phyloP scores from a whole-genome alignment of 2,113 vertebrate species.

The Andinoacara biseriatus region DNA sequence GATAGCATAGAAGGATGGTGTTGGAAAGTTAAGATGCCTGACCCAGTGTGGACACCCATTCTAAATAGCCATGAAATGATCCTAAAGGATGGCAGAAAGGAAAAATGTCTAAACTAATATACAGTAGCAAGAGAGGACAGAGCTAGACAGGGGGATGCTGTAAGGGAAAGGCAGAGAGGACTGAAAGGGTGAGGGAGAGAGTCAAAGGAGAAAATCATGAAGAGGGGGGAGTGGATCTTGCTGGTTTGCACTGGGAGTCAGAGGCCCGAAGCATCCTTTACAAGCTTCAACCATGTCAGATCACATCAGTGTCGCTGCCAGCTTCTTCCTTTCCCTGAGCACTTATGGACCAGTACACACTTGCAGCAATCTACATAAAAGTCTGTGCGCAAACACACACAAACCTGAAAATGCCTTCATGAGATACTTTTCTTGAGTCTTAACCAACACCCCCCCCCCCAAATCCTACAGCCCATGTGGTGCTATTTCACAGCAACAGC shows the following conservation, averaged over 20 bases:
- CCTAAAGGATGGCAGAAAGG: constrained; percentile 11
- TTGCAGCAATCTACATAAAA: neutral
- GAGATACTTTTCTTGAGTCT: constrained; percentile 42
- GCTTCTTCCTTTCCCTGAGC: constrained; percentile 39
- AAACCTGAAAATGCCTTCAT: constrained; percentile 35
- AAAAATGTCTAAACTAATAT: constrained; percentile 14
- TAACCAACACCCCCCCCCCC: neutral
- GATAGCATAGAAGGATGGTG: neutral
- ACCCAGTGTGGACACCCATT: constrained; percentile 6
- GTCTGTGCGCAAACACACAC: neutral
- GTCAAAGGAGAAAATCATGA: neutral
- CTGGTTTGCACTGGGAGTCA: constrained; percentile 40
- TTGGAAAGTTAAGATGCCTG: neutral
- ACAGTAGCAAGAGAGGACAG: neutral
- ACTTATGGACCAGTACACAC: constrained; percentile 23
- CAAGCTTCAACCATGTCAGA: constrained; percentile 69
- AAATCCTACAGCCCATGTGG: constrained; percentile 26
- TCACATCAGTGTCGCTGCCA: constrained; percentile 70
- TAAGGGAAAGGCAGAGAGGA: constrained; percentile 1
- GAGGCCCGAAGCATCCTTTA: constrained; percentile 63
- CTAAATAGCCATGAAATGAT: constrained; percentile 40
- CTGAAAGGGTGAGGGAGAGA: neutral
- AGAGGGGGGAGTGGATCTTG: constrained; percentile 6
- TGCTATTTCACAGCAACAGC: constrained; percentile 43
- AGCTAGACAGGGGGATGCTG: constrained; percentile 34